Conservation (phyloP, 2,797 vertebrate genomes). For the Hozukius guyotensis region DNA sequence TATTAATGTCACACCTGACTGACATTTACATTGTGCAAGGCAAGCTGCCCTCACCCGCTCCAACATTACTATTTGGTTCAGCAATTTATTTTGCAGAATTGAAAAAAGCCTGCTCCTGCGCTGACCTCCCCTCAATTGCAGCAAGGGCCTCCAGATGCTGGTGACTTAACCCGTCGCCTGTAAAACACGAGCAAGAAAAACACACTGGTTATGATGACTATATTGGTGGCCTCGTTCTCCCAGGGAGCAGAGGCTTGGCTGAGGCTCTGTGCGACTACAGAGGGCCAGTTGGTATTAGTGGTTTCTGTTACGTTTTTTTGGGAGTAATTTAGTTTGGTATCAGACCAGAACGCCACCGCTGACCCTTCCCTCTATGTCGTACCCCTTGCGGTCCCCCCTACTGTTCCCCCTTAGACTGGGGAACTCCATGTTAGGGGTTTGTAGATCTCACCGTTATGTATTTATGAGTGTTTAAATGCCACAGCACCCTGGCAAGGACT, state of each 20-base stretch:
- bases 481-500: constrained; percentile 75
- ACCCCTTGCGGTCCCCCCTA: constrained; percentile 25
- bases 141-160: constrained; percentile 69
- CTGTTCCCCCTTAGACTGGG: constrained; percentile 28
- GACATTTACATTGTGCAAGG: constrained; percentile 62
- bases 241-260: constrained; percentile 69
- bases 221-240: constrained; percentile 77
- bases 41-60: constrained; percentile 44
- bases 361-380: constrained; percentile 49
- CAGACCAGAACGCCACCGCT: constrained; percentile 49
- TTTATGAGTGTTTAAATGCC: constrained; percentile 79
- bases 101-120: constrained; percentile 51
- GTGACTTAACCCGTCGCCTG: constrained; percentile 81
- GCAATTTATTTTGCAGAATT: constrained; percentile 59
- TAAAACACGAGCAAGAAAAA: constrained; percentile 80
- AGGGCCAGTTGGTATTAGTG: constrained; percentile 73
- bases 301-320: constrained; percentile 72
- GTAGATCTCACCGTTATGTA: constrained; percentile 71
- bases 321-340: constrained; percentile 68
- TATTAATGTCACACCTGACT: constrained; percentile 71
- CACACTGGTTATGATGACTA: constrained; percentile 71
- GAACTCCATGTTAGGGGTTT: constrained; percentile 66
- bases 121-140: constrained; percentile 69
- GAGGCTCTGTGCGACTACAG: constrained; percentile 33
- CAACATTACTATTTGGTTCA: constrained; percentile 46